Conservation (phyloP, 2,888 invertebrate species). For the Nesidiocoris tenuis region DNA sequence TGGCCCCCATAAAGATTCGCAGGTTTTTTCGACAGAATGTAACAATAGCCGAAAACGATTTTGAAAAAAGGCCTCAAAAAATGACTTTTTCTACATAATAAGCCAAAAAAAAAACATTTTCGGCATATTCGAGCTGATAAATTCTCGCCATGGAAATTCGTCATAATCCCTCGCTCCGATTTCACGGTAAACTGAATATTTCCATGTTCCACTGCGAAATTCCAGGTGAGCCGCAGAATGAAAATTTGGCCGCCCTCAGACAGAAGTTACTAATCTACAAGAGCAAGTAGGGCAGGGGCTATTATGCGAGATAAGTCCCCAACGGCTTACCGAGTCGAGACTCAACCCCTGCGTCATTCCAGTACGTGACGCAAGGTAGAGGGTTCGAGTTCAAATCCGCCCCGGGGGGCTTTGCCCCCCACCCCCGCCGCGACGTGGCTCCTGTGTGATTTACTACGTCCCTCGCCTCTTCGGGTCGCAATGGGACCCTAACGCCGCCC, state of each 20-base stretch:
- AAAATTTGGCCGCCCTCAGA: background rate
- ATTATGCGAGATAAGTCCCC: background rate
- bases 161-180: no score
- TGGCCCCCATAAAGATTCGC: no score
- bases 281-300: background rate
- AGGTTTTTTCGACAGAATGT: no score
- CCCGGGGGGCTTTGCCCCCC: background rate
- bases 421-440: background rate
- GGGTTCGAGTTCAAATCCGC: constrained; percentile 15
- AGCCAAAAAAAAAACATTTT: no score
- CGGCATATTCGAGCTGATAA: no score
- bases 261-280: background rate
- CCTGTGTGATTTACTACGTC: background rate
- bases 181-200: no score
- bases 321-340: background rate
- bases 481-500: background rate
- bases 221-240: background rate
- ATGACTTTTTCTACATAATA: no score
- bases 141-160: no score
- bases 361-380: background rate
- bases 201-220: no score
- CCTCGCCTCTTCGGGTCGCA: background rate
- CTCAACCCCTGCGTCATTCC: background rate
- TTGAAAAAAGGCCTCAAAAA: no score
- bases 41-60: no score